Percentiles rank a stretch among this genome's conserved stretches.
Conservation (phyloP, 1,140 invertebrate species). For the Papilio xuthus region DNA sequence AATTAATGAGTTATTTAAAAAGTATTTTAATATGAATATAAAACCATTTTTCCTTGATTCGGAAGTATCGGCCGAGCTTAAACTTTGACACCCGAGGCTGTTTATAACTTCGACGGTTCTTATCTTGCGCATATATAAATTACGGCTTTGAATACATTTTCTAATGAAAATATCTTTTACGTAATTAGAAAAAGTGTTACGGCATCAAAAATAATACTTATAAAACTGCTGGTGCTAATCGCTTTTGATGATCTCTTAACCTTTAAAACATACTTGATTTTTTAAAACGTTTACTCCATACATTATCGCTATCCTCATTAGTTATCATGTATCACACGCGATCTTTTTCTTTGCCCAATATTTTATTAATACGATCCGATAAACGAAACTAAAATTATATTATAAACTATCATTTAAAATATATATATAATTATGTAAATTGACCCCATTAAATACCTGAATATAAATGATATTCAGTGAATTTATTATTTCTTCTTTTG, state of each 20-base stretch:
- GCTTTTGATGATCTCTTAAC: slow-evolving; percentile 15
- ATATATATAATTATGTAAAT: not conserved
- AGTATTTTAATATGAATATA: slow-evolving; percentile 15
- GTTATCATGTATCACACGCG: not conserved
- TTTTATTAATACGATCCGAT: not conserved
- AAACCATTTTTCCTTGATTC: slow-evolving; percentile 11
- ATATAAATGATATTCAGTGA: too few species aligned
- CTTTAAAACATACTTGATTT: not conserved
- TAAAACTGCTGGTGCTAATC: slow-evolving; percentile 20
- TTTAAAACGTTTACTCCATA: slow-evolving; percentile 24
- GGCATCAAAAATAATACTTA: not conserved
- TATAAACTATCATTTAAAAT: not conserved
- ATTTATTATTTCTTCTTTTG: not conserved
- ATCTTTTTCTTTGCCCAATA: not conserved
- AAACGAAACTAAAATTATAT: slow-evolving; percentile 10
- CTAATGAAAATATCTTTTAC: slow-evolving; percentile 22
- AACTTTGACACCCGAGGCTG: slow-evolving; percentile 28
- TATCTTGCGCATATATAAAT: slow-evolving; percentile 29
- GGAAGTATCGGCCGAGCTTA: slow-evolving; percentile 17
- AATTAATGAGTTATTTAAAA: slow-evolving; percentile 24
- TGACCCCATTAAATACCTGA: not conserved
- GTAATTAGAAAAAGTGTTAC: slow-evolving; percentile 14
- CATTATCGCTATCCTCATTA: slow-evolving; percentile 4
- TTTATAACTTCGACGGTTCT: slow-evolving; percentile 20
- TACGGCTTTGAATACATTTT: slow-evolving; percentile 13